A percentile compares a stretch with the other conserved stretches of the same genome.
These are phyloP conservation scores for Lepus europaeus DNA, from an alignment of 2,113 vertebrate genomes.

Conservation along the genomic window DNA sequence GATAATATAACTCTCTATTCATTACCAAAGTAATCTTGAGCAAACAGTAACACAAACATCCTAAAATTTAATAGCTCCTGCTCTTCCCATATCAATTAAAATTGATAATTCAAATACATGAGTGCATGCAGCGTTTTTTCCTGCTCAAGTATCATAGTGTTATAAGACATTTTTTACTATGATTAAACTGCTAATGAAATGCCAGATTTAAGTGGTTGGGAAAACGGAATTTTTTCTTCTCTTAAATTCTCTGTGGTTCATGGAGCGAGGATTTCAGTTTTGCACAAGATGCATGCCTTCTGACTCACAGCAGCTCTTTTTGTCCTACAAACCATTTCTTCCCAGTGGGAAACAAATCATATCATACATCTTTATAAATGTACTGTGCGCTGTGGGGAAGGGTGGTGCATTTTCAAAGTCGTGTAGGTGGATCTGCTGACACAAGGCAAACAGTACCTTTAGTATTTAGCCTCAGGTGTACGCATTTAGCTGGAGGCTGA, in stretches of 20 bases:
- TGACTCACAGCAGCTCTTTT: conserved; percentile 51
- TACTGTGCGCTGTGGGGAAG: not conserved
- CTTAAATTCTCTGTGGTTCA: not conserved
- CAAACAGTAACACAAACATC: not conserved
- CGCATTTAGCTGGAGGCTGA: not conserved
- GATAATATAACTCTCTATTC: not conserved
- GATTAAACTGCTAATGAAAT: conserved; percentile 50
- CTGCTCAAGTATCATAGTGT: not conserved
- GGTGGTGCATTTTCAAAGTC: conserved; percentile 27
- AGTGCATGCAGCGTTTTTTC: not conserved
- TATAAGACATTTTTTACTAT: not conserved
- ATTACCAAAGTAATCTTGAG: not conserved
- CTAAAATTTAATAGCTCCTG: not conserved
- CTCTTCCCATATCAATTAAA: not conserved
- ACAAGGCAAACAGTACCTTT: not conserved
- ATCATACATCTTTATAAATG: conserved; percentile 52
- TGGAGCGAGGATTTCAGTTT: not conserved
- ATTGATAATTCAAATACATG: not conserved
- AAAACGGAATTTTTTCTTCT: not conserved
- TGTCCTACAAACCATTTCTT: conserved; percentile 66
- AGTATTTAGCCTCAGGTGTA: conserved; percentile 6
- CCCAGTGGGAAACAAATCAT: conserved; percentile 62
- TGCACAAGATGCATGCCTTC: not conserved
- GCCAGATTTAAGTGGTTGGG: not conserved
- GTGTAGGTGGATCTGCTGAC: conserved; percentile 61